Evolutionary conservation across 2,113 vertebrate species (phyloP), one percentile per base, ranked within the genome.

Genomic region (Steatornis caripensis): DNA sequence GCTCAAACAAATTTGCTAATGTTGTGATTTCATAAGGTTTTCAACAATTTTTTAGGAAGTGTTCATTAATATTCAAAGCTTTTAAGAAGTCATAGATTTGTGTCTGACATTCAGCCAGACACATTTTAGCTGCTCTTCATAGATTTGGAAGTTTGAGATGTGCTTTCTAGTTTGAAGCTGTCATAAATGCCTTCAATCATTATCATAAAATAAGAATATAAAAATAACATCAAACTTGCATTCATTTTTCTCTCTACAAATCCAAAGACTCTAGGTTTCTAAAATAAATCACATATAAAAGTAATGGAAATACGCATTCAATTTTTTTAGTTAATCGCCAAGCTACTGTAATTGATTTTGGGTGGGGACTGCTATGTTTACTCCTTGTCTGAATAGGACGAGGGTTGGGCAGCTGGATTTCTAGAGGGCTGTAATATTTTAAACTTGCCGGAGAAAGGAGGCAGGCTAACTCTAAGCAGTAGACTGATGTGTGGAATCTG

Each of bases 111-210:
- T 71, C 34, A 75, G 1, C 71, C 76, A 83, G 68, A 39, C 65
- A 86, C 43, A 21, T 23, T 89, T 94, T 79, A 94, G 80, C 90
- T 36, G 49, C 51, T 97, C 83, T 93, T 95, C 76, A 45, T 93
- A 66, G 82, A 68, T 76, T 71, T 75, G 24, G 36, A 84, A 77
- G 46, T 27, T 89, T 61, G 57, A 94, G 70, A 81, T 57, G 46
- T 62, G 53, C 84, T 62, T 94, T 97, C 57, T 92, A 82, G 64
- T 97, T 95, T 91, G 81, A 95, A 97, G 46, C 86, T 84, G 54
- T 62, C 21, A 64, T 27, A 45, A 57, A 83, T 78, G 32, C 61
- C 91, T 95, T 95, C 61, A 89, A 91, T 94, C 58, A 66, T 83
- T 66, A 79, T 46, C 49, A 34, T 71, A 69, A 80, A 93, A 84